These are phyloP conservation scores for Anoplophora glabripennis DNA, from an alignment of 1,140 invertebrate species.

Conservation along the genomic window DNA sequence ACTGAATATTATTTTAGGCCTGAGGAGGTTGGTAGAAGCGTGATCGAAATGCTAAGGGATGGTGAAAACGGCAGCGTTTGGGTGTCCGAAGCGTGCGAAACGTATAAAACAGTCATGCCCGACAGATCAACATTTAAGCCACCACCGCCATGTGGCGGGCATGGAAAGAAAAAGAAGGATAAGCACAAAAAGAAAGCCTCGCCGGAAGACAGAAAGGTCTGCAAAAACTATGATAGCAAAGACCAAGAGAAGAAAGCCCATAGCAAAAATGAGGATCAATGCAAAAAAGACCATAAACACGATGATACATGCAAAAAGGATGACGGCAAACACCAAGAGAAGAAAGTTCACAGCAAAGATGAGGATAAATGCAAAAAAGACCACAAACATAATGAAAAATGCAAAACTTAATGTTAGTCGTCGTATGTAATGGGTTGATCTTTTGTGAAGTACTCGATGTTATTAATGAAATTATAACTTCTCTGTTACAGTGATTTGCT, in stretches of 20 bases:
- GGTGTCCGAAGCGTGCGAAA: conserved; percentile 52
- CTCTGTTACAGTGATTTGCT: too few species aligned
- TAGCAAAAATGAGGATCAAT: not conserved
- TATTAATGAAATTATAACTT: too few species aligned
- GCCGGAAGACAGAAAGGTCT: not conserved
- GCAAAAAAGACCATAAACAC: too few species aligned
- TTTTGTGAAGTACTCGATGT: too few species aligned
- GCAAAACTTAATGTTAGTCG: too few species aligned
- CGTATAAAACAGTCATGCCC: conserved; percentile 52
- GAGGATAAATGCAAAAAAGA: not conserved
- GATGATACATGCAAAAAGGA: not conserved
- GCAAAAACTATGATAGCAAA: not conserved
- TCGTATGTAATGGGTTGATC: too few species aligned
- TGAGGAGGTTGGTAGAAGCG: conserved; percentile 51
- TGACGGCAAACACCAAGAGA: not conserved
- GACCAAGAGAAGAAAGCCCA: not conserved
- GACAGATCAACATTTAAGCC: conserved; percentile 31
- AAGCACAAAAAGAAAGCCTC: too few species aligned
- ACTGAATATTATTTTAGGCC: conserved; percentile 36
- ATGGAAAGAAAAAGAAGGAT: too few species aligned
- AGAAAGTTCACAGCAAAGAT: not conserved
- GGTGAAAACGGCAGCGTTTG: conserved; percentile 55
- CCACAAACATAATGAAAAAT: too few species aligned
- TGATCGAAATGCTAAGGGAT: conserved; percentile 52
- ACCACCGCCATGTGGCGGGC: not conserved